phyloP scores from a whole-genome alignment of 2,113 vertebrate genomes.

The Tenebrosternarchus preto region DNA sequence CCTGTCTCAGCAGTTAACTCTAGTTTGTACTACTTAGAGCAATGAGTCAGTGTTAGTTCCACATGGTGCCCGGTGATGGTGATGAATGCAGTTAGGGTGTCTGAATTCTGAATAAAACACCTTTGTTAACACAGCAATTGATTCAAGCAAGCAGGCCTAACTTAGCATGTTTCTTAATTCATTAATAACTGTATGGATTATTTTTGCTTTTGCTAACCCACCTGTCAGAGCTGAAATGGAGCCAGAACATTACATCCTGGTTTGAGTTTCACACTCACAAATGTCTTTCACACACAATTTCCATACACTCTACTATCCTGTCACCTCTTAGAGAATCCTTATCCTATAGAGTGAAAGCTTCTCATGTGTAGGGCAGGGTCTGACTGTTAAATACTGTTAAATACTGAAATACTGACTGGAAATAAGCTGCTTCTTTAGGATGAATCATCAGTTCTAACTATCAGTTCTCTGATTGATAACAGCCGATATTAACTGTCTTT shows the following conservation, averaged over 20 bases:
- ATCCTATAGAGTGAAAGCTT: too few species aligned
- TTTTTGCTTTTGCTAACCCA: not conserved
- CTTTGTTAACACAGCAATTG: not conserved
- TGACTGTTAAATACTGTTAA: too few species aligned
- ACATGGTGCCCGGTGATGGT: not conserved
- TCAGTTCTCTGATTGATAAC: not conserved
- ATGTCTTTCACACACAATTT: not conserved
- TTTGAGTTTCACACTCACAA: not conserved
- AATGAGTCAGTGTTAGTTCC: too few species aligned
- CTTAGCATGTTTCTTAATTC: not conserved
- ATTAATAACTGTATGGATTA: not conserved
- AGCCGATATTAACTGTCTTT: not conserved
- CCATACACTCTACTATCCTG: too few species aligned
- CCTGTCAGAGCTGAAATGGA: not conserved
- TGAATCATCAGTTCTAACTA: not conserved
- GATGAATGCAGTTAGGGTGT: not conserved
- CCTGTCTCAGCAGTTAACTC: too few species aligned
- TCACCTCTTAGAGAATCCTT: too few species aligned
- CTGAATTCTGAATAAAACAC: not conserved
- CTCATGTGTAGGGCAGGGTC: too few species aligned
- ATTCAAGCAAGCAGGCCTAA: not conserved
- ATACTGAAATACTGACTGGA: too few species aligned
- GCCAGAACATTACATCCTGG: not conserved
- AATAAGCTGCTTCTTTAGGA: not conserved
- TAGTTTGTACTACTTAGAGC: too few species aligned